phyloP scores from a whole-genome alignment of 2,888 invertebrate genomes.

The Tanypteryx hageni region DNA sequence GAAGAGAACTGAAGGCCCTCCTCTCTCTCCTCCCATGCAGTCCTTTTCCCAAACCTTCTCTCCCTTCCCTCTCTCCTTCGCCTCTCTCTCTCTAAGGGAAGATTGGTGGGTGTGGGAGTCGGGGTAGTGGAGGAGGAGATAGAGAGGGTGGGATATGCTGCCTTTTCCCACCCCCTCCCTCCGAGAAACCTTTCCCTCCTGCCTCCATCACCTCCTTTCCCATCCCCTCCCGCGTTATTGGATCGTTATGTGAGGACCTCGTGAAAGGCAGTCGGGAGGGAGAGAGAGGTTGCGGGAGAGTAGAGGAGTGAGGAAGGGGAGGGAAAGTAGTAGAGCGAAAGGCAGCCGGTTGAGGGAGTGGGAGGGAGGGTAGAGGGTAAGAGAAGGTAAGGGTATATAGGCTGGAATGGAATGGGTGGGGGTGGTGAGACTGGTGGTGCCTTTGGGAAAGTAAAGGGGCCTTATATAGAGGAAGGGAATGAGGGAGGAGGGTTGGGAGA shows the following conservation, averaged over 20 bases:
- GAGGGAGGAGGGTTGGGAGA: neutral
- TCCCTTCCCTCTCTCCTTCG: neutral
- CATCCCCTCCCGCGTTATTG: conserved; percentile 30
- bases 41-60: neutral
- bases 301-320: neutral
- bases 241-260: conserved; percentile 43
- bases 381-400: conserved; percentile 19
- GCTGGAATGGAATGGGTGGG: neutral
- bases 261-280: neutral
- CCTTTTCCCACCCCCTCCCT: neutral
- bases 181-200: neutral
- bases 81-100: neutral
- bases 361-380: neutral
- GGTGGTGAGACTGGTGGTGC: neutral
- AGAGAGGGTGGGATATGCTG: neutral
- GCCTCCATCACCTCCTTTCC: neutral
- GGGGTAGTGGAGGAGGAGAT: no score
- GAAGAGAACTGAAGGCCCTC: neutral
- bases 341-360: neutral
- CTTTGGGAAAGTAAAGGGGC: neutral
- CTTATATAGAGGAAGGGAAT: neutral
- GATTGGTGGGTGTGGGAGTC: no score
- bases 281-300: neutral
- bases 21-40: neutral
- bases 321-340: neutral